Conservation (phyloP, 1,140 invertebrate species). For the Pogonus chalceus region DNA sequence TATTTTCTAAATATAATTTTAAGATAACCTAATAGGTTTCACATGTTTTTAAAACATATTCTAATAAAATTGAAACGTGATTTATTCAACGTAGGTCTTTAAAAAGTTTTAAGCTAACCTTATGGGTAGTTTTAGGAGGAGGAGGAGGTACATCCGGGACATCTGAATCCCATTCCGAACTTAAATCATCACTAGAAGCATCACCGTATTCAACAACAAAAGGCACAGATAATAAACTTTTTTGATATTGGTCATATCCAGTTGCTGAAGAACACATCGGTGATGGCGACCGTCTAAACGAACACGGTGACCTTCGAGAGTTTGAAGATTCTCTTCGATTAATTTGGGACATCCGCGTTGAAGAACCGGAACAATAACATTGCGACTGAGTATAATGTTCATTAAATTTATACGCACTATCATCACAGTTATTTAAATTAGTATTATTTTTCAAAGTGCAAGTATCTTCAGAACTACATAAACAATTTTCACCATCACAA, state of each 20-base stretch:
- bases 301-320: conserved; percentile 20
- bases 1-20: too few relatives aligned
- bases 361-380: neutral
- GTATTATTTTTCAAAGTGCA: too few relatives aligned
- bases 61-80: too few relatives aligned
- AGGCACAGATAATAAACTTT: conserved; percentile 62
- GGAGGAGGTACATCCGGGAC: conserved; percentile 44
- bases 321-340: conserved; percentile 19
- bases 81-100: too few relatives aligned
- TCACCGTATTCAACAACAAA: conserved; percentile 66
- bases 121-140: conserved; percentile 13
- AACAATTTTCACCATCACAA: neutral
- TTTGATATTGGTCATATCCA: conserved; percentile 72
- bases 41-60: too few relatives aligned
- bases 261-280: conserved; percentile 25
- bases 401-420: neutral
- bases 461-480: neutral
- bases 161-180: conserved; percentile 83
- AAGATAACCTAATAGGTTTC: too few relatives aligned
- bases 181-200: conserved; percentile 76
- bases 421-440: too few relatives aligned
- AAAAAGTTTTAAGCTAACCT: too few relatives aligned
- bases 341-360: conserved; percentile 4
- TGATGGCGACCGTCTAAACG: conserved; percentile 26
- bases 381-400: neutral